Base-by-base conservation (phyloP, 2,888 invertebrate species). In the Calameuta filiformis region DNA sequence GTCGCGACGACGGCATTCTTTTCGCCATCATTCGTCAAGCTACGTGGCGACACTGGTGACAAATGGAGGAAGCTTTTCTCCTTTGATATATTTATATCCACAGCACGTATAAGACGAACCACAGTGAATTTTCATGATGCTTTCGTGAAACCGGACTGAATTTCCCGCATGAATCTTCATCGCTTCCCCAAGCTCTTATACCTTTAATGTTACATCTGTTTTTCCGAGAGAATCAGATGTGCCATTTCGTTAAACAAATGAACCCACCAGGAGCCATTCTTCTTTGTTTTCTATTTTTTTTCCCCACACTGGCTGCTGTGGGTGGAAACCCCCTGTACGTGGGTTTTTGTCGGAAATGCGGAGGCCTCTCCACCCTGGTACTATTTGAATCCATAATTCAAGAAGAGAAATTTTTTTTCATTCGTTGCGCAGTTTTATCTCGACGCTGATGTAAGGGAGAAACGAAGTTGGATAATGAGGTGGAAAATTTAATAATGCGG, bases 311-410 rank as follows among this genome's bases (percentile, higher is more conserved):
- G 75, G 69, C 23, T 68, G 73, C 76, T 3, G 33, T n/a, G 71
- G 9, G 71, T 31, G 68, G 23, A 31, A 73, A 71, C 76, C 76
- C 33, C 33, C 33, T 69, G 33, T 80, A 73, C 76, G 76, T 79
- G 78, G 68, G 75, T 79, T 78, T 80, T 77, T 81, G 81, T 80
- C 75, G 77, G 75, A 79, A 77, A 73, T 68, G 76, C 79, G 76
- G 78, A 77, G 77, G 80, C 77, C 35, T n/a, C 40, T n/a, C 6
- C 37, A 35, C 34, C 11, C 68, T 34, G n/a, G 75, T 69, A n/a
- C 56, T 73, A 34, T 40, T 31, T 34, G 71, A 34, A 34, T 34
- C 71, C 34, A 34, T 34, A 71, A 71, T 71, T 33, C 69, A 23
- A 33, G 71, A 71, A 31, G 31, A 71, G 34, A 9, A 31, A 6